These are phyloP conservation scores for Perodicticus potto DNA, from an alignment of 2,797 vertebrate species.

Conservation along the genomic window DNA sequence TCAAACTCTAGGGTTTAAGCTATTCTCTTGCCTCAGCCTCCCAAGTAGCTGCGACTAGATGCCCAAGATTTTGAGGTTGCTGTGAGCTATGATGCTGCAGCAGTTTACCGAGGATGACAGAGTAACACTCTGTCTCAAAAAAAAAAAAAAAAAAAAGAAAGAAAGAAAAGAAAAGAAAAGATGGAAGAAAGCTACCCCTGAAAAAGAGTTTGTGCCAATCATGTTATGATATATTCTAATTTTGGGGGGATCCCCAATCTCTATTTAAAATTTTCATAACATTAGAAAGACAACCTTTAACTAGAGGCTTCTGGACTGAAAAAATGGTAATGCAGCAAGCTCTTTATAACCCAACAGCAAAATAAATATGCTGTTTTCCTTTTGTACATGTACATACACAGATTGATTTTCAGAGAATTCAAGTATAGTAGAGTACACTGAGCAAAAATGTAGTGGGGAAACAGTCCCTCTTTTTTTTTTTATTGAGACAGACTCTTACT, in stretches of 20 bases:
- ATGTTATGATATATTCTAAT: neutral
- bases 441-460: slow-evolving; percentile 22
- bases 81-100: too few relatives aligned
- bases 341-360: slow-evolving; percentile 40
- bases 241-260: neutral
- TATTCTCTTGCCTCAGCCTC: too few relatives aligned
- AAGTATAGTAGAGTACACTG: neutral
- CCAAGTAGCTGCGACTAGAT: too few relatives aligned
- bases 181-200: neutral
- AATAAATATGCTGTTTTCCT: neutral
- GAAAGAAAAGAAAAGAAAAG: too few relatives aligned
- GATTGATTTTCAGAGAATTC: slow-evolving; percentile 44
- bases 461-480: neutral
- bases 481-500: too few relatives aligned
- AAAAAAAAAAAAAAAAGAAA: too few relatives aligned
- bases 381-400: neutral
- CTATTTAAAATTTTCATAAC: slow-evolving; percentile 44
- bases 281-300: slow-evolving; percentile 43
- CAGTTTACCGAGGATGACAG: too few relatives aligned
- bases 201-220: slow-evolving; percentile 4
- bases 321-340: neutral
- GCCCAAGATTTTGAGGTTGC: too few relatives aligned
- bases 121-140: too few relatives aligned
- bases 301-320: neutral
- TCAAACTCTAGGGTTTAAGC: too few relatives aligned